These are phyloP conservation scores for Pseudorectes ferrugineus DNA, from an alignment of 2,113 vertebrate species.

Conservation along the genomic window DNA sequence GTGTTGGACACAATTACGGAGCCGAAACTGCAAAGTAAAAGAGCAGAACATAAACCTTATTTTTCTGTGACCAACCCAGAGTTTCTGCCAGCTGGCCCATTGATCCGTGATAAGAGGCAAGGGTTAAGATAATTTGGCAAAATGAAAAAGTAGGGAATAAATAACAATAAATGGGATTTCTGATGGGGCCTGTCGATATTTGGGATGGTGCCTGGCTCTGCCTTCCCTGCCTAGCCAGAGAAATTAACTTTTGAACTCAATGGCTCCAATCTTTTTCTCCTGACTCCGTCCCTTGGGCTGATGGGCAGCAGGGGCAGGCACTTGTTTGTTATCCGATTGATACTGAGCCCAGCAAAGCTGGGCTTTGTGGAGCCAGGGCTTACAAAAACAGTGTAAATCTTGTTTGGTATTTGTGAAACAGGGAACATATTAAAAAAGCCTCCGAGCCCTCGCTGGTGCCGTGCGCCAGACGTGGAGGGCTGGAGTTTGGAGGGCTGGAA, in stretches of 20 bases:
- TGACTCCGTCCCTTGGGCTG: background rate
- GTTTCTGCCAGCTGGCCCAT: background rate
- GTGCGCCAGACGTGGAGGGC: background rate
- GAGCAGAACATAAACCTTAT: background rate
- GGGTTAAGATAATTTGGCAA: background rate
- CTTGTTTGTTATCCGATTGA: background rate
- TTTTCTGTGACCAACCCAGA: background rate
- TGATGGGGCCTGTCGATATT: background rate
- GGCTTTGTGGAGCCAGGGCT: background rate
- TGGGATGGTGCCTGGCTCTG: background rate
- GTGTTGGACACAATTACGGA: background rate
- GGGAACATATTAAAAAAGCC: background rate
- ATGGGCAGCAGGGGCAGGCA: background rate
- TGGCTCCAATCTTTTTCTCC: background rate
- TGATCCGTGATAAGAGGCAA: background rate
- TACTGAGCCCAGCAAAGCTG: background rate
- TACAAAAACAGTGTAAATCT: background rate
- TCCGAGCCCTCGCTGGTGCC: background rate
- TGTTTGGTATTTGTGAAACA: background rate
- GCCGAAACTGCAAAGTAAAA: background rate
- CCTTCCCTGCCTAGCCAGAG: background rate
- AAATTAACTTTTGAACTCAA: background rate
- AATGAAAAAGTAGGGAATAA: background rate
- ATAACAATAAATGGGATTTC: background rate
- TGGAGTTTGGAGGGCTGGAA: conserved; percentile 9